Base-by-base conservation (phyloP, 1,140 invertebrate genomes). In the Meloidogyne hapla region DNA sequence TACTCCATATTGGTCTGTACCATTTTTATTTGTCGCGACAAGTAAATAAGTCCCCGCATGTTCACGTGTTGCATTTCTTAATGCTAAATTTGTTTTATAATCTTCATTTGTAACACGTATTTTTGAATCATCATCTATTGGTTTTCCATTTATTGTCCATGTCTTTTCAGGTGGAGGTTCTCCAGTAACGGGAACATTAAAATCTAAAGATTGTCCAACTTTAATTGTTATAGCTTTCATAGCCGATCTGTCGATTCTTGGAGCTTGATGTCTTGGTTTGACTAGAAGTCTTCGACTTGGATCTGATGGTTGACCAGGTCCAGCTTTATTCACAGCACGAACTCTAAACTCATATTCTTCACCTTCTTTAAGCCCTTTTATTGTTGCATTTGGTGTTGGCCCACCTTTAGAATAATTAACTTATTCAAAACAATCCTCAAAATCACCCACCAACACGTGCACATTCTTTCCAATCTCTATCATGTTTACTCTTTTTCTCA, bases 401-500 rank as follows among this genome's bases (percentile, higher is more conserved):
- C 71, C 71, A 28, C 48, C 48, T 56, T 33, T 56, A n/a, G 8
- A 56, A n/a, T 56, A 56, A n/a, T n/a, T n/a, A n/a, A 56, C 4
- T 4, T 15, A 48, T n/a, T n/a, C n/a, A n/a, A n/a, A 56, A 56
- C 6, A 56, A 48, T 18, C 13, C 13, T 12, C 12, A 56, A 56
- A 56, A 56, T 9, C 6, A 1, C 5, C n/a, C 63, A 33, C 76
- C 81, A 0, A 94, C 94, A 85, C 93, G 93, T 1, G 91, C 88
- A 13, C 94, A 92, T 90, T 96, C 93, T 33, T 90, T 89, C 94
- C 94, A 97, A 73, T 94, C 93, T 15, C 91, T 90, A 23, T 92
- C 92, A 89, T 95, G 95, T 89, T 98, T 98, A 85, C 97, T 94
- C 87, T 95, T 96, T 90, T 94, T 94, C 89, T 99, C 95, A 66